Conservation (phyloP, 2,888 invertebrate species). For the Timema podura region DNA sequence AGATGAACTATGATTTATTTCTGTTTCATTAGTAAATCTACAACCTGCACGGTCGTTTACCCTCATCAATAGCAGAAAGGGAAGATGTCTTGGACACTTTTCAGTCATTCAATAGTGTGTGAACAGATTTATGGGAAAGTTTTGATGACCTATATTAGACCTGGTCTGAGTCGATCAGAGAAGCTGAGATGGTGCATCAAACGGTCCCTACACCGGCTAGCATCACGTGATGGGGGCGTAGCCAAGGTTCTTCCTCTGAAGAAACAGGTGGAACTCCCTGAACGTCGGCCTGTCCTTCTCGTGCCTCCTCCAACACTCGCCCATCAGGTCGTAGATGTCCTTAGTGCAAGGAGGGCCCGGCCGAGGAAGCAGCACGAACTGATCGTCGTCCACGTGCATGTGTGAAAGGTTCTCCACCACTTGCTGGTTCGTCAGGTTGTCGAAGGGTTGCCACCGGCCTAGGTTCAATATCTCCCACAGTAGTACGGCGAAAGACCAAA, state of each 20-base stretch:
- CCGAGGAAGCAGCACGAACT: slow-evolving; percentile 41
- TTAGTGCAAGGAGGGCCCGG: slow-evolving; percentile 51
- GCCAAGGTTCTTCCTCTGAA: slow-evolving; percentile 50
- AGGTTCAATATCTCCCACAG: slow-evolving; percentile 81
- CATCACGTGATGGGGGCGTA: slow-evolving; percentile 38
- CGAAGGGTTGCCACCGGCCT: slow-evolving; percentile 73
- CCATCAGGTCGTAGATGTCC: slow-evolving; percentile 58
- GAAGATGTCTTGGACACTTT: too few relatives aligned
- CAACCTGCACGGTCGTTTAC: too few relatives aligned
- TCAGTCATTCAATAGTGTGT: too few relatives aligned
- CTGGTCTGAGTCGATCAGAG: too few relatives aligned
- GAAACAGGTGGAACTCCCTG: slow-evolving; percentile 58
- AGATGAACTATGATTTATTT: too few relatives aligned
- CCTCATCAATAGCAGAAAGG: too few relatives aligned
- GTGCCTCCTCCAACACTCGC: slow-evolving; percentile 56
- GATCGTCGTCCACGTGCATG: slow-evolving; percentile 58
- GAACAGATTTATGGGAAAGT: too few relatives aligned
- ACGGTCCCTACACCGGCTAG: neutral
- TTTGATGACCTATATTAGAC: too few relatives aligned
- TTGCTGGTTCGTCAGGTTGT: slow-evolving; percentile 68
- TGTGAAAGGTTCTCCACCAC: slow-evolving; percentile 77
- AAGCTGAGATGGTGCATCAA: too few relatives aligned
- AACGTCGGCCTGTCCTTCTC: slow-evolving; percentile 55
- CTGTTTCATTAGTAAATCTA: too few relatives aligned
- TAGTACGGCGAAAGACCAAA: slow-evolving; percentile 87